Conservation (phyloP, 2,797 vertebrate species). For the Staurois parvus region DNA sequence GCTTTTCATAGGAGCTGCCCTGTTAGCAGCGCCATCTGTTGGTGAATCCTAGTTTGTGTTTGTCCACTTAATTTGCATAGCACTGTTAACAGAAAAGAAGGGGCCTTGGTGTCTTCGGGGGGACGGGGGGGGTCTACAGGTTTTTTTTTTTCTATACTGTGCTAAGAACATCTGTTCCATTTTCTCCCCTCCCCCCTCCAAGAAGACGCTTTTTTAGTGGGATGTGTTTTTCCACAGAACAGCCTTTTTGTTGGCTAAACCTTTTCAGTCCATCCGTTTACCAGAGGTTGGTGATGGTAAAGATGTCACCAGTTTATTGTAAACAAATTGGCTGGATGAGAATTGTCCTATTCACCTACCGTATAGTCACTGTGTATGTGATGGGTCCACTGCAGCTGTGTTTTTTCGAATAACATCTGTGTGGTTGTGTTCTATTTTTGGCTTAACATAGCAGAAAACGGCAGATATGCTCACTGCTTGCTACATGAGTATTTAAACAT, state of each 20-base stretch:
- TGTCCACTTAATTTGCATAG: neutral
- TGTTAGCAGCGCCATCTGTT: neutral
- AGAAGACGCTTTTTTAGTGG: neutral
- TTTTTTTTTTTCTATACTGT: neutral
- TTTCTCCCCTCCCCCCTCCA: neutral
- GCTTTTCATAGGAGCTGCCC: no score
- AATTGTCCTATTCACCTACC: neutral
- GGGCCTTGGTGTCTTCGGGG: no score
- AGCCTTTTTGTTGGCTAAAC: neutral
- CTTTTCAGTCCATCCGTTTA: neutral
- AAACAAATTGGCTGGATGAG: neutral
- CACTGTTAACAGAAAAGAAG: neutral
- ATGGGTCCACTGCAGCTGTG: neutral
- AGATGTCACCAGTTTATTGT: neutral
- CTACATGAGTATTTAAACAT: slow-evolving; percentile 56
- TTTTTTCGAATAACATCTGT: slow-evolving; percentile 32
- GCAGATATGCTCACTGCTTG: slow-evolving; percentile 40
- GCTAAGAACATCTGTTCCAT: neutral
- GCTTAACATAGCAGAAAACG: slow-evolving; percentile 33
- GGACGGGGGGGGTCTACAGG: no score
- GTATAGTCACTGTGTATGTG: neutral
- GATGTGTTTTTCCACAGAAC: neutral
- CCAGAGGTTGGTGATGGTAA: neutral
- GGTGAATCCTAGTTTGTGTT: neutral
- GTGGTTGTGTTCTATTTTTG: slow-evolving; percentile 48